phyloP scores from a whole-genome alignment of 2,113 vertebrate genomes.

The Clarias gariepinus region DNA sequence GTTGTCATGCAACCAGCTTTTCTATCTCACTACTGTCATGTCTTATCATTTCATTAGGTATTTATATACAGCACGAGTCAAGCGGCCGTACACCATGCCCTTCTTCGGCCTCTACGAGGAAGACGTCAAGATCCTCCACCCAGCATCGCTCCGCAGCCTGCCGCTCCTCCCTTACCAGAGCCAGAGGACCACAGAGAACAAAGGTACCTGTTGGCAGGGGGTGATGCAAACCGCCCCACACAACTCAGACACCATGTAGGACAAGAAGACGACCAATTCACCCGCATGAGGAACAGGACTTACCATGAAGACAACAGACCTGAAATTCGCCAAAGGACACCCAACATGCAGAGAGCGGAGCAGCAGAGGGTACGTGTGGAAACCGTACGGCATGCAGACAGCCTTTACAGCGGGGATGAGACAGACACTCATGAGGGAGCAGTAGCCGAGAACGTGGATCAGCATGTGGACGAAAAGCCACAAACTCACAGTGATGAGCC shows the following conservation, averaged over 20 bases:
- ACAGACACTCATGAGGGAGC: slow-evolving; percentile 13
- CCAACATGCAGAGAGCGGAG: neutral
- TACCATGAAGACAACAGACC: neutral
- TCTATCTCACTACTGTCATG: neutral
- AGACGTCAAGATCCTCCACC: slow-evolving; percentile 56
- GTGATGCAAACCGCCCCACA: slow-evolving; percentile 35
- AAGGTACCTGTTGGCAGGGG: slow-evolving; percentile 34
- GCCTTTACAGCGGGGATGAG: slow-evolving; percentile 53
- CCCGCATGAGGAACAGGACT: neutral
- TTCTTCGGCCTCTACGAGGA: slow-evolving; percentile 58
- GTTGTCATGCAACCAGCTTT: too few species aligned
- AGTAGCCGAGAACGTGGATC: slow-evolving; percentile 37
- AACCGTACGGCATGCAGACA: slow-evolving; percentile 53
- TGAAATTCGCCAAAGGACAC: slow-evolving; percentile 37
- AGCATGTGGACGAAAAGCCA: slow-evolving; percentile 27
- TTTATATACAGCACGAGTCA: slow-evolving; percentile 63
- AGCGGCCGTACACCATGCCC: slow-evolving; percentile 65
- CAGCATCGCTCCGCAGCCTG: slow-evolving; percentile 29
- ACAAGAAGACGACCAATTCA: neutral
- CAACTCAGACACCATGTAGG: neutral
- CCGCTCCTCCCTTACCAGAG: slow-evolving; percentile 4
- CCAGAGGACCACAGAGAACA: neutral
- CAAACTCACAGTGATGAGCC: neutral
- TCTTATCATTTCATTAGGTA: slow-evolving; percentile 53
- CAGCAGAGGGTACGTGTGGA: slow-evolving; percentile 49